A percentile compares a stretch with the other conserved stretches of the same genome.
Conservation (phyloP, 2,888 invertebrate genomes). For the Eristalis intricaria region DNA sequence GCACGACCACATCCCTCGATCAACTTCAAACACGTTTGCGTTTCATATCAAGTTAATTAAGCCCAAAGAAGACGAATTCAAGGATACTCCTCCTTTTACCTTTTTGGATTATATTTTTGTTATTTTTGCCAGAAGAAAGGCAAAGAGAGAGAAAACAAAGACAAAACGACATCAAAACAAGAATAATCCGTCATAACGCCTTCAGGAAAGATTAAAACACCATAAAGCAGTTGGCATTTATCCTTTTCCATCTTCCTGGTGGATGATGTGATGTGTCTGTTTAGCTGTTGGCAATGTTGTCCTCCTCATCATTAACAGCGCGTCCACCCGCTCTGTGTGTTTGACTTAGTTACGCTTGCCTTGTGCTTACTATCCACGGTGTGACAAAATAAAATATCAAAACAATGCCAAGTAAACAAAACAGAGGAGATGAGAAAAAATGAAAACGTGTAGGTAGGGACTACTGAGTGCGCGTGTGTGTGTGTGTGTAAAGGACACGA, state of each 20-base stretch:
- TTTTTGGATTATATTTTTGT: neutral
- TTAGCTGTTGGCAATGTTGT: neutral
- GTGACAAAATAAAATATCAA: conserved; percentile 61
- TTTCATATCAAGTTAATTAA: neutral
- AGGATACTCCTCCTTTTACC: neutral
- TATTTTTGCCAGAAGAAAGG: neutral
- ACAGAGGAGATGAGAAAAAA: neutral
- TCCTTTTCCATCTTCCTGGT: conserved; percentile 34
- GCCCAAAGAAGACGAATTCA: neutral
- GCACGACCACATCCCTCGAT: neutral
- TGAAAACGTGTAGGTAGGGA: neutral
- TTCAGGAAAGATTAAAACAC: conserved; percentile 56
- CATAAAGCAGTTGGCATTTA: conserved; percentile 47
- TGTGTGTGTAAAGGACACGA: neutral
- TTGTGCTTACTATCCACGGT: conserved; percentile 35
- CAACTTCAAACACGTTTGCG: too few relatives aligned
- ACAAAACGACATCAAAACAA: conserved; percentile 1
- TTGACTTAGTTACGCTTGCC: conserved; percentile 59
- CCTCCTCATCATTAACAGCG: conserved; percentile 48
- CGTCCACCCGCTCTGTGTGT: conserved; percentile 2
- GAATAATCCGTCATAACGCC: conserved; percentile 35
- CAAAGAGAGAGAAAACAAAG: neutral
- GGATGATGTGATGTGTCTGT: conserved; percentile 18
- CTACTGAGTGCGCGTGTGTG: neutral
- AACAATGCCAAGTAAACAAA: conserved; percentile 39